These are phyloP conservation scores for Lithobates pipiens DNA, from an alignment of 2,797 vertebrate genomes.

Conservation along the genomic window DNA sequence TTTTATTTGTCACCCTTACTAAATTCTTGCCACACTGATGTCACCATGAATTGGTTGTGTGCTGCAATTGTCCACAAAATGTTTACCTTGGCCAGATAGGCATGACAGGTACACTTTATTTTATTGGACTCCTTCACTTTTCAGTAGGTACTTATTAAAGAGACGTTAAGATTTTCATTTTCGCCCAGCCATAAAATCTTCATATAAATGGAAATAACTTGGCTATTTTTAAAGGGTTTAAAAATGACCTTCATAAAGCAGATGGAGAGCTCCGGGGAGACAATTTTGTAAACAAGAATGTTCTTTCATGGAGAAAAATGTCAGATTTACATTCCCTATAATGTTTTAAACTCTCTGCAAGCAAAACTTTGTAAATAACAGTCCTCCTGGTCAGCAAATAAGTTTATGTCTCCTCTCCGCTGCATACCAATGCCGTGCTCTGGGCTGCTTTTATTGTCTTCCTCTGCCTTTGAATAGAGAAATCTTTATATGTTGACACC, in stretches of 20 bases:
- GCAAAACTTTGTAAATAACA: constrained; percentile 37
- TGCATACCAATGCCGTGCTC: constrained; percentile 41
- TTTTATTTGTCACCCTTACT: too few species aligned
- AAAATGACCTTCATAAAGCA: constrained; percentile 65
- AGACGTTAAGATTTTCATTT: constrained; percentile 44
- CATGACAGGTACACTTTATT: constrained; percentile 45
- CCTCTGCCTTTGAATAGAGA: not conserved
- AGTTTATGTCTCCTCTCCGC: constrained; percentile 21
- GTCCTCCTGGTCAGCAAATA: constrained; percentile 48
- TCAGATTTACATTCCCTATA: constrained; percentile 39
- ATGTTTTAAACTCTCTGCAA: constrained; percentile 54
- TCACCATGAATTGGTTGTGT: too few species aligned
- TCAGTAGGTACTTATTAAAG: constrained; percentile 1
- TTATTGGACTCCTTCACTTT: constrained; percentile 20
- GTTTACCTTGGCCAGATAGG: not conserved
- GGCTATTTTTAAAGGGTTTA: constrained; percentile 61
- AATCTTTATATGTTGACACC: constrained; percentile 29
- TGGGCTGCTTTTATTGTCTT: constrained; percentile 45
- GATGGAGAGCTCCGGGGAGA: constrained; percentile 42
- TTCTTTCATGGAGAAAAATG: constrained; percentile 61
- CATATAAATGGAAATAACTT: constrained; percentile 64
- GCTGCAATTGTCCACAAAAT: too few species aligned
- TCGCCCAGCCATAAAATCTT: constrained; percentile 35
- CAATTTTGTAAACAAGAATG: constrained; percentile 56
- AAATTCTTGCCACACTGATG: too few species aligned